Conservation (phyloP, 2,797 vertebrate genomes). For the Euphonia xanthogaster region DNA sequence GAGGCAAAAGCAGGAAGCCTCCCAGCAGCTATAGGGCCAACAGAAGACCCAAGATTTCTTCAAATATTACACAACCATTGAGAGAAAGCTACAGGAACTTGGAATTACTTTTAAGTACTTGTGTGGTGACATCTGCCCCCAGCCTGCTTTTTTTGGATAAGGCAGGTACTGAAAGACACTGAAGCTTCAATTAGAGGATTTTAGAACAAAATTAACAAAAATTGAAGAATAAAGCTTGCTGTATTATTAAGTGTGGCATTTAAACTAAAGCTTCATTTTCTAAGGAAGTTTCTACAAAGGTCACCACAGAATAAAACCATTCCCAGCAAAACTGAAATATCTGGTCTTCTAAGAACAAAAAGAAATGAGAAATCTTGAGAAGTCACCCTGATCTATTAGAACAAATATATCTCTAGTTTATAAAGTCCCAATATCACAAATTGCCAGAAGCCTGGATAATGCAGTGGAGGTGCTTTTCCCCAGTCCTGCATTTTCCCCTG, state of each 20-base stretch:
- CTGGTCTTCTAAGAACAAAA: neutral
- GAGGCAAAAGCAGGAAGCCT: neutral
- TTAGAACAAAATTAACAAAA: neutral
- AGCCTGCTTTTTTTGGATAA: neutral
- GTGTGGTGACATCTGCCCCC: neutral
- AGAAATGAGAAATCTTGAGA: neutral
- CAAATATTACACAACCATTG: neutral
- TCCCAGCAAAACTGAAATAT: neutral
- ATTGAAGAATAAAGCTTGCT: neutral
- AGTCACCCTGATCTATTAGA: neutral
- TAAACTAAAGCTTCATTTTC: neutral
- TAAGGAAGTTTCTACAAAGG: neutral
- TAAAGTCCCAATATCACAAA: neutral
- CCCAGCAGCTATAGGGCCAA: neutral
- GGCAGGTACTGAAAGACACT: neutral
- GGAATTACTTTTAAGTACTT: neutral
- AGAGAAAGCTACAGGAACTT: neutral
- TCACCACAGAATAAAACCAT: neutral
- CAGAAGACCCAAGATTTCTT: neutral
- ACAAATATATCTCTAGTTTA: neutral
- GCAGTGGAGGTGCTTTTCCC: neutral
- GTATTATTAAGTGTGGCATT: neutral
- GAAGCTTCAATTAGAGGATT: neutral
- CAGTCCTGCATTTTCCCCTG: neutral
- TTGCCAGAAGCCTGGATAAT: neutral